Conservation (phyloP, 1,140 invertebrate species). For the Hypothenemus hampei region DNA sequence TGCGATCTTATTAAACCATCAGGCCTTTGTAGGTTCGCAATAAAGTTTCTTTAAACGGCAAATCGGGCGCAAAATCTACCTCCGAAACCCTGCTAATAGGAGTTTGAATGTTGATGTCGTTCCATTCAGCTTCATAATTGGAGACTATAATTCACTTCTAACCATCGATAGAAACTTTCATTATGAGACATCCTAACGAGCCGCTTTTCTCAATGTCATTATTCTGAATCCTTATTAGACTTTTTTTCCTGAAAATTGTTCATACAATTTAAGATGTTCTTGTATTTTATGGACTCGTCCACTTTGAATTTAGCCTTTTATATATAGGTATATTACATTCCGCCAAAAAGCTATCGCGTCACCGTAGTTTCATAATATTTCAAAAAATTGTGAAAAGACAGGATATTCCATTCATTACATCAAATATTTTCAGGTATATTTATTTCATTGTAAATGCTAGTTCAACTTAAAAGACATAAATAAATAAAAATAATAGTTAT, state of each 20-base stretch:
- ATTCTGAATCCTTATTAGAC: not conserved
- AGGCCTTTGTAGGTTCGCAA: too few species aligned
- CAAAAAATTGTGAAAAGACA: too few species aligned
- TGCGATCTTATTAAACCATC: too few species aligned
- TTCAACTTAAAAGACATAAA: too few species aligned
- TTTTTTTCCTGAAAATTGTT: not conserved
- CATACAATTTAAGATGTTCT: not conserved
- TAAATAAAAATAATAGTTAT: too few species aligned
- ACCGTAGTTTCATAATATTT: too few species aligned
- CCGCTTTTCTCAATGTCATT: not conserved
- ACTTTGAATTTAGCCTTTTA: not conserved
- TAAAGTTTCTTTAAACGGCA: not conserved
- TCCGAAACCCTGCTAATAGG: not conserved
- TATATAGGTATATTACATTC: not conserved
- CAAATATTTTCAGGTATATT: too few species aligned
- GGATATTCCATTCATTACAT: too few species aligned
- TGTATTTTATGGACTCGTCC: not conserved
- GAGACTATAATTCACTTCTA: not conserved
- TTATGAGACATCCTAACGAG: not conserved
- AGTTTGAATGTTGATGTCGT: not conserved
- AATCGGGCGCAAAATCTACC: not conserved
- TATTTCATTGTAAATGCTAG: too few species aligned
- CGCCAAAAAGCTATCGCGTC: not conserved
- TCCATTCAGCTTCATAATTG: not conserved
- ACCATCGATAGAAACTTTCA: not conserved